phyloP scores from a whole-genome alignment of 2,113 vertebrate species.

The Chaetodon trifascialis region DNA sequence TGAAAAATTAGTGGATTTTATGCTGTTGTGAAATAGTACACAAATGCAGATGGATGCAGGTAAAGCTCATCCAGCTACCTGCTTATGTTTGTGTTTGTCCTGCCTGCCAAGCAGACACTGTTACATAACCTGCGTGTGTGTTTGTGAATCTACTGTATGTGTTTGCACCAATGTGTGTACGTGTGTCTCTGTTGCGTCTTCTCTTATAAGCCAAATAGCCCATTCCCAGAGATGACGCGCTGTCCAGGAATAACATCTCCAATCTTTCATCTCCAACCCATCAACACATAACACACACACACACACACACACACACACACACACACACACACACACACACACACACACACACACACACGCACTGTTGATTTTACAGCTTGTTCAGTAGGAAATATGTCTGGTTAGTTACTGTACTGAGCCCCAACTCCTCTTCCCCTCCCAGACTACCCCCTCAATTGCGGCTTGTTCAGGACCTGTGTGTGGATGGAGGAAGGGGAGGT shows the following conservation, averaged over 20 bases:
- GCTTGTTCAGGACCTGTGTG: slow-evolving; percentile 67
- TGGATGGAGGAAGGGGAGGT: slow-evolving; percentile 48
- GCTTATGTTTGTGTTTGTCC: slow-evolving; percentile 50
- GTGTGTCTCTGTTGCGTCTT: slow-evolving; percentile 42
- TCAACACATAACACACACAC: slow-evolving; percentile 25
- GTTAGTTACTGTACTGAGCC: slow-evolving; percentile 62
- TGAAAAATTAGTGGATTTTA: slow-evolving; percentile 7
- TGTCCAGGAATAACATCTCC: slow-evolving; percentile 71
- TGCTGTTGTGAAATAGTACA: slow-evolving; percentile 19
- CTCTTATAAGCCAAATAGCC: slow-evolving; percentile 41
- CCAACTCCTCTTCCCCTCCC: slow-evolving; percentile 40
- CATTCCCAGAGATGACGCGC: slow-evolving; percentile 44
- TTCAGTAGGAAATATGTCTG: slow-evolving; percentile 64
- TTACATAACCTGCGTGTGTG: slow-evolving; percentile 67
- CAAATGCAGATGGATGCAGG: slow-evolving; percentile 25
- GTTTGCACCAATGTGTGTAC: slow-evolving; percentile 18
- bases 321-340: slow-evolving; percentile 48
- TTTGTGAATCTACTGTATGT: slow-evolving; percentile 13
- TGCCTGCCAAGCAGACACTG: slow-evolving; percentile 37
- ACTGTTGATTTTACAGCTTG: slow-evolving; percentile 48
- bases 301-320: slow-evolving; percentile 48
- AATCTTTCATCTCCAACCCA: slow-evolving; percentile 56
- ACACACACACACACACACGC: slow-evolving; percentile 45
- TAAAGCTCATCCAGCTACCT: slow-evolving; percentile 26
- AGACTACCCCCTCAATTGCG: slow-evolving; percentile 71